These are phyloP conservation scores for Ridgeia piscesae DNA, from an alignment of 1,140 invertebrate genomes.

Conservation along the genomic window DNA sequence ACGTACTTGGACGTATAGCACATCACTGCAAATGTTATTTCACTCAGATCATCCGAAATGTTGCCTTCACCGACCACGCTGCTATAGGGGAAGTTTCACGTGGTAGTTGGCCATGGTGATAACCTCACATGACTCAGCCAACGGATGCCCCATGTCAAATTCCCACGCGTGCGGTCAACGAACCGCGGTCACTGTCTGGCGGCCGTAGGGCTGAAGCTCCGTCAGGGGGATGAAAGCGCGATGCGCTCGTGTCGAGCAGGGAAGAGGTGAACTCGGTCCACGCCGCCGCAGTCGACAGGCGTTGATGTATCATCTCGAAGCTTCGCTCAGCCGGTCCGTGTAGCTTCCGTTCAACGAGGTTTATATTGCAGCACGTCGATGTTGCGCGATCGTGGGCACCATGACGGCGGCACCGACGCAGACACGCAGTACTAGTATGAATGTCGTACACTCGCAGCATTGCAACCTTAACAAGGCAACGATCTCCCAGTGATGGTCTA, in stretches of 20 bases:
- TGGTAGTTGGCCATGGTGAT: background rate
- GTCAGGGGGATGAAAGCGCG: background rate
- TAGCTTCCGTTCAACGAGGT: background rate
- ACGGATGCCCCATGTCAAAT: background rate
- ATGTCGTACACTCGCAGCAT: no score
- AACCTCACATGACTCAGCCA: background rate
- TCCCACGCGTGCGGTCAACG: background rate
- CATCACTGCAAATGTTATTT: background rate
- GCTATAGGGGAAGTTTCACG: background rate
- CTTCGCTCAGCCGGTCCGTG: background rate
- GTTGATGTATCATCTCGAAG: background rate
- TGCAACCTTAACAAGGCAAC: no score
- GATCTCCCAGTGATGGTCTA: no score
- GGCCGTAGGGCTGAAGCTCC: background rate
- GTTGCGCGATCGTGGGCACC: no score
- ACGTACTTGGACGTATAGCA: background rate
- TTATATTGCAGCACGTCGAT: background rate
- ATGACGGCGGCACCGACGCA: no score
- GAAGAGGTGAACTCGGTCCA: background rate
- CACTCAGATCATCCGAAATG: background rate
- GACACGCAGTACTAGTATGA: no score
- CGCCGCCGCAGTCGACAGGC: background rate
- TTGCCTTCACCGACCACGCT: background rate
- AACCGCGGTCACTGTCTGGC: background rate
- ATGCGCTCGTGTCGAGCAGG: background rate